A percentile compares a stretch with the other conserved stretches of the same genome.
Conservation (phyloP, 2,113 vertebrate species). For the Thalassarche chlororhynchos region DNA sequence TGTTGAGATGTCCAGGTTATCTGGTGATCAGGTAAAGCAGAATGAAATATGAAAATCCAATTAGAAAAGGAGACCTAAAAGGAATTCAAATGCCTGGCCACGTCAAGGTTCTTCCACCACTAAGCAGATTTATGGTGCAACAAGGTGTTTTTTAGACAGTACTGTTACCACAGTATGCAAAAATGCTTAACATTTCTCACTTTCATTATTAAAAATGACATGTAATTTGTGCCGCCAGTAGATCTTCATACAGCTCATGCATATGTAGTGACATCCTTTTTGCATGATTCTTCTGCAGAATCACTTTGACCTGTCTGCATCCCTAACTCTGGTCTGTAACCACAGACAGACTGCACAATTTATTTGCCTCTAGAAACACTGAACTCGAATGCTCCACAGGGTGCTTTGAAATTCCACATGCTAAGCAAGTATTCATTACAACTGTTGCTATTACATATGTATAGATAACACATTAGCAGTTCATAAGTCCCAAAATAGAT, state of each 20-base stretch:
- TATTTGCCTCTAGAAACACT: background rate
- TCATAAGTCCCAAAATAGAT: background rate
- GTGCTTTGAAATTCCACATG: background rate
- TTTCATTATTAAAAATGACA: background rate
- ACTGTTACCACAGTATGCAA: background rate
- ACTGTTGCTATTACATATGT: background rate
- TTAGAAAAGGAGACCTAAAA: background rate
- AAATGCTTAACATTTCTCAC: background rate
- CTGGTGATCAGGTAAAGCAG: background rate
- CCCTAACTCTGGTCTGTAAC: background rate
- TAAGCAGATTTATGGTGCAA: background rate
- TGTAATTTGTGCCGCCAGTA: background rate
- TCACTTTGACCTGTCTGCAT: background rate
- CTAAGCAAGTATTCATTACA: background rate
- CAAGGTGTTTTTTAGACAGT: background rate
- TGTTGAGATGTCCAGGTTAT: background rate
- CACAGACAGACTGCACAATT: background rate
- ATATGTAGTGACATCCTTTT: background rate
- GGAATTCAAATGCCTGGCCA: background rate
- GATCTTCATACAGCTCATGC: background rate
- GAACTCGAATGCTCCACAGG: background rate
- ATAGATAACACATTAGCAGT: constrained; percentile 5
- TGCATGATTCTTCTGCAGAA: background rate
- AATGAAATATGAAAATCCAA: background rate
- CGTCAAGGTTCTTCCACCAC: background rate